phyloP scores from a whole-genome alignment of 1,140 invertebrate species.

The Nebria ingens region DNA sequence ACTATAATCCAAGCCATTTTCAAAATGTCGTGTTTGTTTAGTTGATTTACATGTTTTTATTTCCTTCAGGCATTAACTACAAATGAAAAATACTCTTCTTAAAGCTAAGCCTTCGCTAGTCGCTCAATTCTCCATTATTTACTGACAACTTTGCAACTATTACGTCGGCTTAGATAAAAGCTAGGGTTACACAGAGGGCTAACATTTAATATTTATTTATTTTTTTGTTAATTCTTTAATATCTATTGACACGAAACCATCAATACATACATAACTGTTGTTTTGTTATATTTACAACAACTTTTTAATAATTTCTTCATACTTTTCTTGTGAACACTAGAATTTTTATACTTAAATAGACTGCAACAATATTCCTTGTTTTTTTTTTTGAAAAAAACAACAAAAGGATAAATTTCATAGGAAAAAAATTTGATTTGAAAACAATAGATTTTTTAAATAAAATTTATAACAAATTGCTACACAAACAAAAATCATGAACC shows the following conservation, averaged over 20 bases:
- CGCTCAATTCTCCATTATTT: too few relatives aligned
- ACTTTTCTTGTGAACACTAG: not conserved
- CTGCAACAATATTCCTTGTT: not conserved
- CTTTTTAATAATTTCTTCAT: not conserved
- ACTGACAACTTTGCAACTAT: too few relatives aligned
- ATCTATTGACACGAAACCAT: slow-evolving; percentile 17
- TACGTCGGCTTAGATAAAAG: slow-evolving; percentile 3
- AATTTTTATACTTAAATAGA: not conserved
- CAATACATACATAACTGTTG: slow-evolving; percentile 17
- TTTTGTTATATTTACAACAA: slow-evolving; percentile 16
- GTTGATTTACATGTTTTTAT: too few relatives aligned
- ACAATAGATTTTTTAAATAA: too few relatives aligned
- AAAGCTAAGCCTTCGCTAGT: slow-evolving; percentile 5
- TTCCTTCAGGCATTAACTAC: too few relatives aligned
- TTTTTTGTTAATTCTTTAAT: slow-evolving; percentile 11
- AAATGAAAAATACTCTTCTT: not conserved
- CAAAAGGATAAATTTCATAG: too few relatives aligned
- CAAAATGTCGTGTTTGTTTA: slow-evolving; percentile 3
- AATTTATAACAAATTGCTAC: too few relatives aligned
- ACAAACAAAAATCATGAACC: too few relatives aligned
- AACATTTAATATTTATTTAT: slow-evolving; percentile 15
- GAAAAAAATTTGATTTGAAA: too few relatives aligned
- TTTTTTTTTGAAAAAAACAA: too few relatives aligned
- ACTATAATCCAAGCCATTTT: not conserved
- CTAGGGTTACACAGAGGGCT: slow-evolving; percentile 16